Base-by-base conservation (phyloP, 2,888 invertebrate genomes). In the Lycocerus yunnanus region DNA sequence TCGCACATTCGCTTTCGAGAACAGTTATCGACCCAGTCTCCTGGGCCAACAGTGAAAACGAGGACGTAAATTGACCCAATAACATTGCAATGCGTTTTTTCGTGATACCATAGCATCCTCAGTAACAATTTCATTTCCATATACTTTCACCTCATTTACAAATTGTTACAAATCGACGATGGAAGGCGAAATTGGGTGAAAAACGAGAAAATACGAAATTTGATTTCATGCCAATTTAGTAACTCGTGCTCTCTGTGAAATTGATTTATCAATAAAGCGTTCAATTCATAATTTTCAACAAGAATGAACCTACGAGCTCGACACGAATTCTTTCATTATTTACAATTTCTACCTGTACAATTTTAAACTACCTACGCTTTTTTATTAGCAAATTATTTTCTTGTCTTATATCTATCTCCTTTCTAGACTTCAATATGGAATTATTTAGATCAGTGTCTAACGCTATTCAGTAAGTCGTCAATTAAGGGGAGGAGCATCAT, bases 31-130 rank as follows among this genome's bases (percentile, higher is more conserved):
- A 75, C 70, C 75, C 68, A 68, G 59, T 78, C 66, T 71, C 72
- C 73, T 74, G 76, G 75, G 73, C 73, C 60, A 69, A 27, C 71
- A 81, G 81, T 80, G 82, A 82, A 82, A 82, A 82, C 81, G 81
- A 75, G 82, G 82, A 78, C 82, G 80, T 58, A 69, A 77, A 73
- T 73, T 82, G 82, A 82, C 82, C 81, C 79, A 82, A 80, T 81
- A 82, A 81, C 81, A 78, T 73, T 43, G 43, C 43, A 43, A 43
- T 43, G 43, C 43, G 43, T 43, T 43, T 43, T 43, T 43, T 43
- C 43, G 43, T n/a, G n/a, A 43, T 43, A 43, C 43, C 43, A n/a
- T n/a, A 43, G 43, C 43, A 43, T 43, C 43, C n/a, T 43, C 43
- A 13, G n/a, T 13, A n/a, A 43, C n/a, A 43, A 43, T 43, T 43